Base-by-base conservation (phyloP, 2,797 vertebrate genomes). In the Lemur catta region DNA sequence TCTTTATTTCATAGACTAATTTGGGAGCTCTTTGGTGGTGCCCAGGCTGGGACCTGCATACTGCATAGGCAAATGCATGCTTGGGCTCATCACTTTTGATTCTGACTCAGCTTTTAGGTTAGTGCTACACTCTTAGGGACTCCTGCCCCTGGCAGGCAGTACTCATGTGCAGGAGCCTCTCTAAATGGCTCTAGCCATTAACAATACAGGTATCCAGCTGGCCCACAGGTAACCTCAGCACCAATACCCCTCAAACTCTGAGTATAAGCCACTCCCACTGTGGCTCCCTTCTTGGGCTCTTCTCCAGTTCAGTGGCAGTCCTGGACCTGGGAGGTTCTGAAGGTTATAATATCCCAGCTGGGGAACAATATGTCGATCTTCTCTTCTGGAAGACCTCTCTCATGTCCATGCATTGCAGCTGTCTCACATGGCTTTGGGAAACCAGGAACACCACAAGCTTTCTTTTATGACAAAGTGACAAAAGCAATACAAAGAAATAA, bases 381-480 rank as follows among this genome's bases (percentile, higher is more conserved):
- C 55, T 86, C 57, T 61, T 33, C 41, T 41, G 35, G 46, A 28
- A 71, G 35, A 75, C 20, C 50, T 5, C 11, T 4, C 6, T 35
- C 38, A 28, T n/a, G n/a, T n/a, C 80, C 52, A 20, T 61, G n/a
- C 20, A 50, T 63, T 69, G 15, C 30, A 71, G 4, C 15, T 41
- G 24, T 69, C 57, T 93, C 33, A 57, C 11, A 38, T 5, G 28
- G n/a, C 7, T 81, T n/a, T 8, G 22, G 6, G 28, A 93, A 96
- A 65, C 59, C 46, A 38, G 12, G 30, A 92, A n/a, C 15, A 85
- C 28, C 20, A 1, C 35, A 69, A 82, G 61, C 35, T 69, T 80
- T 57, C 24, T 85, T 79, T 69, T 65, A 90, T 11, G 30, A 71
- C 33, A 95, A 94, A 95, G 67, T 94, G 55, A 61, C 14, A 81